A percentile compares a stretch with the other conserved stretches of the same genome.
These are phyloP conservation scores for Fulmarus glacialis DNA, from an alignment of 2,113 vertebrate species.

Conservation along the genomic window DNA sequence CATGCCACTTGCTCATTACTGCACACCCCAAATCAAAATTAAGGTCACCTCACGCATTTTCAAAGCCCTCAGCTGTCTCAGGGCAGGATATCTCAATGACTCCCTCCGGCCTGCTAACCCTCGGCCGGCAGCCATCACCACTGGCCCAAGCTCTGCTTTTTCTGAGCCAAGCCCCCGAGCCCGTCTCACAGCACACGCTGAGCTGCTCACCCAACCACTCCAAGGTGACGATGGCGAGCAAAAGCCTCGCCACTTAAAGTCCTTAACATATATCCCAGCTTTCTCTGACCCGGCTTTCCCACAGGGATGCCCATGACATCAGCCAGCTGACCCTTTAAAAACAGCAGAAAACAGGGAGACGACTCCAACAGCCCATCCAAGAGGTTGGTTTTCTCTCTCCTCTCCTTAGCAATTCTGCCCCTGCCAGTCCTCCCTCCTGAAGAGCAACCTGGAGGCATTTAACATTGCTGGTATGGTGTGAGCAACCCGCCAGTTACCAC, in stretches of 20 bases:
- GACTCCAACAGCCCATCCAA: background rate
- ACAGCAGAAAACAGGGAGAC: background rate
- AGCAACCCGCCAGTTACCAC: background rate
- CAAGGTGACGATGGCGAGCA: fast-evolving
- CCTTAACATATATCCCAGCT: background rate
- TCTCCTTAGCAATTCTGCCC: background rate
- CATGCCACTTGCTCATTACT: background rate
- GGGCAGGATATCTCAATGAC: background rate
- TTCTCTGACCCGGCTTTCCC: background rate
- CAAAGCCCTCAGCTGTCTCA: background rate
- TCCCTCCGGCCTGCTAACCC: background rate
- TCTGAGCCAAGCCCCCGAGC: background rate
- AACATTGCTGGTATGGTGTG: background rate
- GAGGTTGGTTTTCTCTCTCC: background rate
- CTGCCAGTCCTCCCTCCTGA: background rate
- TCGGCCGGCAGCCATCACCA: background rate
- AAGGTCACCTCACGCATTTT: background rate
- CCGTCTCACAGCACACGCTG: background rate
- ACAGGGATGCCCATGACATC: background rate
- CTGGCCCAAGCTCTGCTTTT: background rate
- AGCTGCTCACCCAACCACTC: background rate
- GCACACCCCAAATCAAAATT: conserved; percentile 18
- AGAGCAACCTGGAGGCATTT: background rate
- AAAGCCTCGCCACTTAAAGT: background rate
- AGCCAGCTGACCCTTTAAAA: background rate